Conservation (phyloP, 1,140 invertebrate species). For the Oreohelix idahoensis region DNA sequence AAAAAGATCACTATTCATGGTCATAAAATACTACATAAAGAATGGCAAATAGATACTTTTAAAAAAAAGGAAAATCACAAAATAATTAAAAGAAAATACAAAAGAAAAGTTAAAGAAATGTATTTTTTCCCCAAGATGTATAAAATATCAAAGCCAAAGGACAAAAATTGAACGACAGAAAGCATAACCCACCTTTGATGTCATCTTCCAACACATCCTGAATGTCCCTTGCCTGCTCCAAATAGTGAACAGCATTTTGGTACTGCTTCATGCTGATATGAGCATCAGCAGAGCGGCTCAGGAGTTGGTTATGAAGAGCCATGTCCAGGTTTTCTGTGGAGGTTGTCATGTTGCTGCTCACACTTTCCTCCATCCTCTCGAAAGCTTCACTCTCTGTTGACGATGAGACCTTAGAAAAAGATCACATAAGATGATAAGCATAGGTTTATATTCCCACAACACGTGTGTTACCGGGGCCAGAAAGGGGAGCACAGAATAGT, state of each 20-base stretch:
- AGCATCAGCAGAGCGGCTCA: slow-evolving; percentile 68
- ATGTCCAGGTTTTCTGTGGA: slow-evolving; percentile 66
- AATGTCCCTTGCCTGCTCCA: slow-evolving; percentile 68
- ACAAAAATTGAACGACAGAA: background rate
- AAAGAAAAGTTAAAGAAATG: no score
- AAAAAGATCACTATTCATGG: no score
- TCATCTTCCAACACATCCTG: slow-evolving; percentile 69
- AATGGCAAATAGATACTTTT: no score
- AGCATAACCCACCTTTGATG: slow-evolving; percentile 54
- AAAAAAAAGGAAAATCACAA: no score
- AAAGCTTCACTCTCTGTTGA: slow-evolving; percentile 36
- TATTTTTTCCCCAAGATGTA: no score
- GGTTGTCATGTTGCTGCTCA: slow-evolving; percentile 54
- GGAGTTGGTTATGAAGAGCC: slow-evolving; percentile 68
- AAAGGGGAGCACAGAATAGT: no score
- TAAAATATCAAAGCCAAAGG: no score
- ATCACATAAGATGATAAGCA: no score
- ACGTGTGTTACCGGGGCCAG: no score
- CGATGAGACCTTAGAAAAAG: slow-evolving; percentile 24
- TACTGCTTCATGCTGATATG: slow-evolving; percentile 71
- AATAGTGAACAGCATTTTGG: slow-evolving; percentile 66
- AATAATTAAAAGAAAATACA: no score
- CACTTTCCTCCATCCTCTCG: slow-evolving; percentile 22
- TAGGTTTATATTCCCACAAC: no score
- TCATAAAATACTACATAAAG: no score